Conservation (phyloP, 2,797 vertebrate genomes). For the Tokudaia tokunoshimensis region DNA sequence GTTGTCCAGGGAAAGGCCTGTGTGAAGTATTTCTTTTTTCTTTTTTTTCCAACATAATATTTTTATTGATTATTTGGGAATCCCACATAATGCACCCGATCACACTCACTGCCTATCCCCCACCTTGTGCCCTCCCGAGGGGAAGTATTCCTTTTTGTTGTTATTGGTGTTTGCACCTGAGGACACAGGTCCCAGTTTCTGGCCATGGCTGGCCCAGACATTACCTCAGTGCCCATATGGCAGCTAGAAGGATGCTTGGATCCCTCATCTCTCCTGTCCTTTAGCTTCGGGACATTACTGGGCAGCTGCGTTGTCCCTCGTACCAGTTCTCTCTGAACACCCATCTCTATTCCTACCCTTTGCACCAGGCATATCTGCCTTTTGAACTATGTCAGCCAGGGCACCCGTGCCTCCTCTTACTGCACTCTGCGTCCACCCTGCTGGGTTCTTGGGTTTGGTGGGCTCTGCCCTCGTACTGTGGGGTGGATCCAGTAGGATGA, state of each 20-base stretch:
- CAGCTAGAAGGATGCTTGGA: background rate
- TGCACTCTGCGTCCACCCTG: background rate
- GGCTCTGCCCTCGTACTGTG: background rate
- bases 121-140: background rate
- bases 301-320: background rate
- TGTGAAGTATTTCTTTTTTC: background rate
- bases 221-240: slow-evolving; percentile 18
- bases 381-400: background rate
- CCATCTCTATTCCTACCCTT: background rate
- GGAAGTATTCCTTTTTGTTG: background rate
- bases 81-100: background rate
- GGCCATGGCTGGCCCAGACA: slow-evolving; percentile 49
- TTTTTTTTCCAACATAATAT: background rate
- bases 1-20: background rate
- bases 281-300: background rate
- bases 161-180: slow-evolving; percentile 18
- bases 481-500: background rate
- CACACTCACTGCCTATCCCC: background rate
- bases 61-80: background rate
- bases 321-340: background rate
- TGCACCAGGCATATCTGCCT: background rate
- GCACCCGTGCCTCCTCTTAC: too few species aligned
- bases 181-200: background rate
- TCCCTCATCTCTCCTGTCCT: background rate
- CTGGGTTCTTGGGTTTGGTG: background rate